Percentiles rank a stretch among this genome's conserved stretches.
phyloP scores from a whole-genome alignment of 2,113 vertebrate species.

The Alces alces region DNA sequence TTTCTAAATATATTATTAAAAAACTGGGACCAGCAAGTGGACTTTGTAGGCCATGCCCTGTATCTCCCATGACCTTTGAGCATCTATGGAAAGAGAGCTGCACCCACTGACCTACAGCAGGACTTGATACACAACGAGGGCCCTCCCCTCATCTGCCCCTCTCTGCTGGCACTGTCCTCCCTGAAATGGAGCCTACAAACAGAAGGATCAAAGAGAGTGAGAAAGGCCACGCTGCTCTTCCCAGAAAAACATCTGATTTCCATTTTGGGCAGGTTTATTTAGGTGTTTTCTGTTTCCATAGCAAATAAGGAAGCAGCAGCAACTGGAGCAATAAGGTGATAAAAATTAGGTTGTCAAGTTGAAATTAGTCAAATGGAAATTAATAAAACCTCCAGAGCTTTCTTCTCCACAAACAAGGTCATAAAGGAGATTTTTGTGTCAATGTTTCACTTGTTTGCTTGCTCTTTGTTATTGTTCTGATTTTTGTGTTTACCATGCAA shows the following conservation, averaged over 20 bases:
- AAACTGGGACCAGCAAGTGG: background rate
- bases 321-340: background rate
- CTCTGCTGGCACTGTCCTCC: background rate
- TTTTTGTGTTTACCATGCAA: background rate
- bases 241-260: background rate
- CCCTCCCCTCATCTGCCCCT: background rate
- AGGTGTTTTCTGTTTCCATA: constrained; percentile 32
- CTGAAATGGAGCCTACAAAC: background rate
- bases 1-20: background rate
- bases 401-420: background rate
- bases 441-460: background rate
- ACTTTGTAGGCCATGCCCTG: background rate
- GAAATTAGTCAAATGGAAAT: background rate
- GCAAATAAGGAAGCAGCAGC: background rate
- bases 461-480: background rate
- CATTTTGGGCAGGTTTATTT: background rate
- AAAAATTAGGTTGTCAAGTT: background rate
- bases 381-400: background rate
- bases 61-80: background rate
- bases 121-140: background rate
- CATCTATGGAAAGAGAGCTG: background rate
- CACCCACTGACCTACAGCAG: background rate
- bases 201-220: background rate
- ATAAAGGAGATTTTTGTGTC: background rate
- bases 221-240: background rate